phyloP scores from a whole-genome alignment of 2,888 invertebrate species.

The Leptinotarsa haldemani region DNA sequence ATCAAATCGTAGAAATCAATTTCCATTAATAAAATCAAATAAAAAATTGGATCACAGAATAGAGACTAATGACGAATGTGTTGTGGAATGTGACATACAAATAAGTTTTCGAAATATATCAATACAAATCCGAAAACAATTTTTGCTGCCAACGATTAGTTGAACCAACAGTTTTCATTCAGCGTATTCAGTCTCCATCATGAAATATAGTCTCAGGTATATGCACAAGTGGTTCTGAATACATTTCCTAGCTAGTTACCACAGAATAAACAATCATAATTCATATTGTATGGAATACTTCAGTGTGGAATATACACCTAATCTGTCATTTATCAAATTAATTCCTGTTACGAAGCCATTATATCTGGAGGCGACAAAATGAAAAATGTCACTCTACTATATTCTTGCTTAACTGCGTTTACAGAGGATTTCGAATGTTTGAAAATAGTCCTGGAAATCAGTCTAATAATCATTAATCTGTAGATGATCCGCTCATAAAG shows the following conservation, averaged over 20 bases:
- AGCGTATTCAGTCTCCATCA: constrained; percentile 29
- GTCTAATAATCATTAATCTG: no score
- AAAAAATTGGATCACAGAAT: no score
- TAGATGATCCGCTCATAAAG: no score
- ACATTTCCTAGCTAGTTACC: constrained; percentile 24
- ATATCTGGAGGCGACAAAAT: constrained; percentile 57
- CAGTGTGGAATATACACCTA: constrained; percentile 49
- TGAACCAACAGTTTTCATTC: constrained; percentile 27
- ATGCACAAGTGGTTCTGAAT: constrained; percentile 28
- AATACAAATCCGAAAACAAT: background rate
- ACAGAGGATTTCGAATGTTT: constrained; percentile 36
- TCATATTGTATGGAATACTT: constrained; percentile 34
- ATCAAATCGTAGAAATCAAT: no score
- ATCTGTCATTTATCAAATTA: constrained; percentile 56
- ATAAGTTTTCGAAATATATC: background rate
- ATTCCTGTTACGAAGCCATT: constrained; percentile 54
- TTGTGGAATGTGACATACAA: no score
- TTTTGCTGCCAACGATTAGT: constrained; percentile 20
- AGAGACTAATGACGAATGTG: no score
- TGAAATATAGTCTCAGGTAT: constrained; percentile 24
- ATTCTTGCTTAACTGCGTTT: constrained; percentile 47
- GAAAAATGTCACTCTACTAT: constrained; percentile 57
- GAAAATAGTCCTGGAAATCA: constrained; percentile 13
- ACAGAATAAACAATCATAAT: constrained; percentile 38
- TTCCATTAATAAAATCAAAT: no score